Conservation (phyloP, 2,797 vertebrate species). For the Synanceia verrucosa region DNA sequence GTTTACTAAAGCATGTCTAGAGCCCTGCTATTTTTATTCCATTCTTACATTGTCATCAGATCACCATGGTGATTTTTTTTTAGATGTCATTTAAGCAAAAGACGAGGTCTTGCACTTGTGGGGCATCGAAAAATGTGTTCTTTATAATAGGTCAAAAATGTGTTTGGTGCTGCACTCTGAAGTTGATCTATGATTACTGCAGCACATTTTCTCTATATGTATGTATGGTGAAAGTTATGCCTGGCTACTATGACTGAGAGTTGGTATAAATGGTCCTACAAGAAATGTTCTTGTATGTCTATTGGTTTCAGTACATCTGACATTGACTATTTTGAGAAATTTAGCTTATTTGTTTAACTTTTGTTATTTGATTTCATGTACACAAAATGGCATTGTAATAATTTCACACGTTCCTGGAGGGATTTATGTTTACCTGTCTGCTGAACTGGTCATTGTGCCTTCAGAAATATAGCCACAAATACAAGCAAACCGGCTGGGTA, state of each 20-base stretch:
- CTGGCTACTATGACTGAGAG: background rate
- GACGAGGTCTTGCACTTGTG: background rate
- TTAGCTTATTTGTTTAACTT: background rate
- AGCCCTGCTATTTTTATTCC: conserved; percentile 37
- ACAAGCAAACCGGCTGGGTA: background rate
- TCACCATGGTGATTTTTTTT: conserved; percentile 27
- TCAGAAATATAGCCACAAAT: background rate
- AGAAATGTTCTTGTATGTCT: background rate
- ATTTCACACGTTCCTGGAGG: conserved; percentile 47
- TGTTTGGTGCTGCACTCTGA: background rate
- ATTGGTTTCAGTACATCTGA: background rate
- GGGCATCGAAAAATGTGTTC: background rate
- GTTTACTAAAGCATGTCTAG: conserved; percentile 21
- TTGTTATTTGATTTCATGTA: no score
- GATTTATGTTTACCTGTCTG: conserved; percentile 31
- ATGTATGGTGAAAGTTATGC: background rate
- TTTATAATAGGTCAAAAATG: background rate
- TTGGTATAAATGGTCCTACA: background rate
- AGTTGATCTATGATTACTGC: background rate
- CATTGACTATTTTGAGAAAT: background rate
- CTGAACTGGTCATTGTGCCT: background rate
- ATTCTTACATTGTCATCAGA: conserved; percentile 11
- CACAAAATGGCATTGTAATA: conserved; percentile 22
- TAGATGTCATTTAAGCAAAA: conserved; percentile 7
- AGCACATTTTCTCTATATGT: background rate